phyloP scores from a whole-genome alignment of 2,113 vertebrate species.

The Paradisaea rubra region DNA sequence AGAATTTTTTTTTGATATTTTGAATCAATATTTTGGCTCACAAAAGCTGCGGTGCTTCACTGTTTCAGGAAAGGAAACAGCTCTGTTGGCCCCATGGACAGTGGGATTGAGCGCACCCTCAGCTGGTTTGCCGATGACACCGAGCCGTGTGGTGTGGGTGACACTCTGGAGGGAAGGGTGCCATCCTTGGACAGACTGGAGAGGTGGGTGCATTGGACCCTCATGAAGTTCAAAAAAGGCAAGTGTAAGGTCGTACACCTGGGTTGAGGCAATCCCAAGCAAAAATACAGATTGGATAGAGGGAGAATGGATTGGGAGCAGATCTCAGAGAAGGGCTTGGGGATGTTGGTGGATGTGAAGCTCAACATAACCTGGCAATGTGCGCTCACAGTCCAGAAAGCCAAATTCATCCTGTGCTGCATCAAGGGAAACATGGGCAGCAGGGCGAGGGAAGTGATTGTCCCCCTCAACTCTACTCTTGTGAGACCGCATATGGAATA shows the following conservation, averaged over 20 bases:
- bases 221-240: neutral
- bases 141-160: rapidly evolving
- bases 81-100: too few relatives aligned
- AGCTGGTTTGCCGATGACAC: neutral
- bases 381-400: neutral
- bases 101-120: rapidly evolving
- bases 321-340: neutral
- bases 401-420: neutral
- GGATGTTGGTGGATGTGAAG: neutral
- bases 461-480: neutral
- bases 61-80: neutral
- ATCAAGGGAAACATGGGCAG: neutral
- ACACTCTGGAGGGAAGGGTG: neutral
- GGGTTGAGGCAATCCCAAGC: too few relatives aligned
- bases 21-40: neutral
- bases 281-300: neutral
- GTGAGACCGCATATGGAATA: neutral
- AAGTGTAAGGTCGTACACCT: neutral
- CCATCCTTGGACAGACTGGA: neutral
- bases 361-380: neutral
- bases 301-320: neutral
- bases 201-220: neutral
- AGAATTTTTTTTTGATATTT: neutral
- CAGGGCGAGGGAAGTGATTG: too few relatives aligned
- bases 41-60: neutral